Conservation (phyloP, 2,888 invertebrate species). For the Melipona beecheii region DNA sequence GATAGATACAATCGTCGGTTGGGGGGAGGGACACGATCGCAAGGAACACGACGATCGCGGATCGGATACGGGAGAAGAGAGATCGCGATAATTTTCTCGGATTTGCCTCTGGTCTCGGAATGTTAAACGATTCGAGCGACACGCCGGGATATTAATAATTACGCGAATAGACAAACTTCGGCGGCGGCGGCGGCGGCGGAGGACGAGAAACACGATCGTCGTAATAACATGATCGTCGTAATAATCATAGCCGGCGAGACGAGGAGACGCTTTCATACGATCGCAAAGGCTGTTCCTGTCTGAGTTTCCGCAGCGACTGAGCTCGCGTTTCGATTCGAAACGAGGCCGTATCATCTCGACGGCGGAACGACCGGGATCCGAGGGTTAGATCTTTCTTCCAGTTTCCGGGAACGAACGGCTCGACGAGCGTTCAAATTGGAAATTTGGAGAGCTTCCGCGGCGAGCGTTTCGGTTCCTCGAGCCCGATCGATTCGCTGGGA, state of each 20-base stretch:
- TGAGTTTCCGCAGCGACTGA: constrained; percentile 28
- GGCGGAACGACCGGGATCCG: constrained; percentile 31
- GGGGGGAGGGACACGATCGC: too few species aligned
- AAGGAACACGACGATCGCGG: not conserved
- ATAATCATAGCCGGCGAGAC: constrained; percentile 33
- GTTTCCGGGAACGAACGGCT: constrained; percentile 1
- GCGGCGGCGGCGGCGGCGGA: not conserved
- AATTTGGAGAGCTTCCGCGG: not conserved
- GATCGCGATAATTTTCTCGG: not conserved
- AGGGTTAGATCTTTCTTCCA: not conserved
- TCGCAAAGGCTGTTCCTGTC: constrained; percentile 21
- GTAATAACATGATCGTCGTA: constrained; percentile 36
- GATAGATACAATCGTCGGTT: not conserved
- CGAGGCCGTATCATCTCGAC: constrained; percentile 15
- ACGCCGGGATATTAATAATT: constrained; percentile 41
- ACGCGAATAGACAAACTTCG: constrained; percentile 40
- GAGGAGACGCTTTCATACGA: constrained; percentile 23
- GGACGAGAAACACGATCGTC: not conserved
- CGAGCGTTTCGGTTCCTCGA: constrained; percentile 13
- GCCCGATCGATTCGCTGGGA: not conserved
- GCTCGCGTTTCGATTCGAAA: not conserved
- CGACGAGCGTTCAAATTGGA: constrained; percentile 15
- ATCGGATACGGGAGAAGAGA: not conserved
- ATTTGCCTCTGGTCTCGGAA: not conserved
- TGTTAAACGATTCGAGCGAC: constrained; percentile 20